Evolutionary conservation across 2,113 vertebrate species (phyloP).

Genomic region (Caracal caracal): DNA sequence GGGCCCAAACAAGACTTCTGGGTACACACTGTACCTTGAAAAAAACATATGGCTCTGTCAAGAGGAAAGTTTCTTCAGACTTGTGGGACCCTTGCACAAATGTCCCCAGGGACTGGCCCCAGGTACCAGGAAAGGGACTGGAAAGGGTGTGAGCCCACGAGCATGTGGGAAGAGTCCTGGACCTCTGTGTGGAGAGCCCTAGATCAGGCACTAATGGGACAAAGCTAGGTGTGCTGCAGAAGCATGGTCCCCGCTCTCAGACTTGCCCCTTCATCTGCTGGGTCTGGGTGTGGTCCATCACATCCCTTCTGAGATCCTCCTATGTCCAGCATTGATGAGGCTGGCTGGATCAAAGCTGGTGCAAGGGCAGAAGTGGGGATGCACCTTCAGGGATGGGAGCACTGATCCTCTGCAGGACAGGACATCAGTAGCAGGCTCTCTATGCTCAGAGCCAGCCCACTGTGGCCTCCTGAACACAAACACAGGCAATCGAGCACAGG

Average conservation of each 20-base stretch:
- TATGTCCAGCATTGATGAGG: fast-evolving
- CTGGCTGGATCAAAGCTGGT: neutral
- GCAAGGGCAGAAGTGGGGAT: neutral
- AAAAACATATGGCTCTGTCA: neutral
- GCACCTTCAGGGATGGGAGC: neutral
- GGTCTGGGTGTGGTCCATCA: too few species aligned
- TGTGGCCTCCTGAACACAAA: neutral
- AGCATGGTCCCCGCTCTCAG: neutral
- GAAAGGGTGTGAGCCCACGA: neutral
- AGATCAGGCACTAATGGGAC: fast-evolving
- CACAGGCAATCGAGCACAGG: neutral
- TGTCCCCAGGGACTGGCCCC: neutral
- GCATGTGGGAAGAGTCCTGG: neutral
- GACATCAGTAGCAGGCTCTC: neutral
- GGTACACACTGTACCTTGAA: neutral
- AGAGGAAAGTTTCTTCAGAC: neutral
- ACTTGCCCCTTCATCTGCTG: fast-evolving
- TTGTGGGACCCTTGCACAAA: neutral
- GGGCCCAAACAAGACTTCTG: neutral
- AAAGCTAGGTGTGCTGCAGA: neutral
- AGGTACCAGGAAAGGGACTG: neutral
- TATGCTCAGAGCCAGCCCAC: fast-evolving
- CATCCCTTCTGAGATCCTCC: neutral
- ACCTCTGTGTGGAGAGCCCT: fast-evolving
- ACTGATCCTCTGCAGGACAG: neutral